Percentiles rank a stretch among this genome's conserved stretches.
phyloP scores from a whole-genome alignment of 92 coral and sea anemone species.

The Parazoanthus swiftii region DNA sequence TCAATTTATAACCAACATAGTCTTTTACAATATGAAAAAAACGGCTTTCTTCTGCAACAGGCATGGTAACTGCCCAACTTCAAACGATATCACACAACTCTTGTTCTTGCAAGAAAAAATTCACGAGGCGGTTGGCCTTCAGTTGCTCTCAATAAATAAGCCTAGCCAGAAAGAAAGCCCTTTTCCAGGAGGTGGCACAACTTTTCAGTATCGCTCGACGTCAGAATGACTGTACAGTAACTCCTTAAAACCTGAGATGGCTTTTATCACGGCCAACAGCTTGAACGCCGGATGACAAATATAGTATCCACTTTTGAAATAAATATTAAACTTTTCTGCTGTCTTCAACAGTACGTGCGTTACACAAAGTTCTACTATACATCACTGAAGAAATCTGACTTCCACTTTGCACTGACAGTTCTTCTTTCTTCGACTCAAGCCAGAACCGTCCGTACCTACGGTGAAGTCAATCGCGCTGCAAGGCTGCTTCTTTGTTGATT shows the following conservation, averaged over 20 bases:
- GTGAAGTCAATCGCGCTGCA: background rate
- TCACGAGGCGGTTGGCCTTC: background rate
- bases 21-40: slow-evolving; percentile 74
- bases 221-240: slow-evolving; percentile 7
- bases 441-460: too few species aligned
- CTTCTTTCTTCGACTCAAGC: too few species aligned
- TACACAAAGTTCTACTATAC: background rate
- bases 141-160: background rate
- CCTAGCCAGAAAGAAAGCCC: background rate
- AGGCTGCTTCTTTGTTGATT: background rate
- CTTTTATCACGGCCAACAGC: background rate
- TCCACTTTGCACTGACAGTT: background rate
- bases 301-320: background rate
- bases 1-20: slow-evolving; percentile 77
- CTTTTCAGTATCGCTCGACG: background rate
- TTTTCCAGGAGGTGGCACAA: background rate
- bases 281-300: slow-evolving; percentile 12
- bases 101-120: background rate
- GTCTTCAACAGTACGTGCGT: background rate
- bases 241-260: background rate
- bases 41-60: slow-evolving; percentile 52
- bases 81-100: background rate
- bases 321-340: background rate
- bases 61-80: slow-evolving; percentile 26
- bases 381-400: background rate